Base-by-base conservation (phyloP, 2,888 invertebrate species). In the Metallyticus violacea region DNA sequence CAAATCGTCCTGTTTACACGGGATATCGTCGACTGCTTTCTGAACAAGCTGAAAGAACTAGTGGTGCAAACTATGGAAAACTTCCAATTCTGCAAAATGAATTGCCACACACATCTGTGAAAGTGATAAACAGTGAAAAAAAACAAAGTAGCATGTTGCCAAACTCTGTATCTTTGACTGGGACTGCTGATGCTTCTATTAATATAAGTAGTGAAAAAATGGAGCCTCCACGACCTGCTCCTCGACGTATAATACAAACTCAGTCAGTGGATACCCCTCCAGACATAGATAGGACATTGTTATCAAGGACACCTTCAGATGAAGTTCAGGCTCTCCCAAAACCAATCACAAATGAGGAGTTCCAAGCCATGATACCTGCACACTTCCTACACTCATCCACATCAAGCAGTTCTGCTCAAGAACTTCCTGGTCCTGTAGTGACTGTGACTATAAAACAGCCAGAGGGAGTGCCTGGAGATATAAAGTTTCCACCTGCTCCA, bases 291-390 rank as follows among this genome's bases (percentile, higher is more conserved):
- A 87, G 87, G 29, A 86, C 87, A 77, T 77, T 78, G 29, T 22
- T 27, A 22, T 22, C 79, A 22, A 28, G 27, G 7, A 28, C 79
- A 27, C 30, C 81, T 6, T 77, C 77, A n/a, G 77, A 83, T n/a
- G 77, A 77, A 22, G 83, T 27, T 77, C 88, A 87, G 88, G 88
- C 86, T 88, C 83, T 87, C 90, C 94, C 96, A 93, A 95, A 96
- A 93, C 97, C 97, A 92, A 95, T 97, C 94, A 97, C 97, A 93
- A 97, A 95, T 94, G 97, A 97, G 94, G 97, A 97, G 93, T 97
- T 97, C 94, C 97, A 97, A 95, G 97, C 97, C 93, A 97, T 97
- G 97, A 97, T 97, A 91, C 97, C 97, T 90, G 95, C 97, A 91
- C 97, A 97, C 93, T 97, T 97, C 95, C 95, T 97, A 89, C 94